Evolutionary conservation across 2,113 vertebrate genomes (phyloP).

Genomic region (Chaetorhynchus papuensis): DNA sequence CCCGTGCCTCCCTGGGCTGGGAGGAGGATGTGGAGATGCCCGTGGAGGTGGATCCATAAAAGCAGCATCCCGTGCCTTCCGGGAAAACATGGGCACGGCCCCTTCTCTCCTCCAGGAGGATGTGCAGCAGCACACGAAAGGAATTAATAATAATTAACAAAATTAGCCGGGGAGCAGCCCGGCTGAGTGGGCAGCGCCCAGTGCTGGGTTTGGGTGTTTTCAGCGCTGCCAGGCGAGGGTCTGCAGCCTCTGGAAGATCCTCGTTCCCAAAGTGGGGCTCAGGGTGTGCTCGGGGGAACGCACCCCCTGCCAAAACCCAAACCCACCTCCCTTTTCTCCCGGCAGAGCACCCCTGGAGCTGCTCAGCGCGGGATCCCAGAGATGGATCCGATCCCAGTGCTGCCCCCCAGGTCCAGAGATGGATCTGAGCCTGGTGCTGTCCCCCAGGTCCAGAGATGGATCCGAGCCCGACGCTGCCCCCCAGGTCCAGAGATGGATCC

Average conservation of each 20-base stretch:
- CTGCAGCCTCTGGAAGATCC: background rate
- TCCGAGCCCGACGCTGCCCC: too few species aligned
- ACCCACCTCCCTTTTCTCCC: background rate
- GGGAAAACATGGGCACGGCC: accelerated
- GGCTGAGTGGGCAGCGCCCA: accelerated
- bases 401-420: background rate
- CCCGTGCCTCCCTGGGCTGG: background rate
- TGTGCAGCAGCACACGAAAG: background rate
- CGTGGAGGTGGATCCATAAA: accelerated
- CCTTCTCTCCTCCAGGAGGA: background rate
- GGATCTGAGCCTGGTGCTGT: too few species aligned
- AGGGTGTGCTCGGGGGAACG: background rate
- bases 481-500: too few species aligned
- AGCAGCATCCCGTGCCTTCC: background rate
- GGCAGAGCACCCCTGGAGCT: accelerated
- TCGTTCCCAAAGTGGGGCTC: accelerated
- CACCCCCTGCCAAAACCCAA: background rate
- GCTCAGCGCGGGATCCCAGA: accelerated
- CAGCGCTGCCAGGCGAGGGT: background rate
- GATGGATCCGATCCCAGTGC: accelerated
- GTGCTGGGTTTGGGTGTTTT: background rate
- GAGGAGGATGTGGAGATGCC: background rate
- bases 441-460: too few species aligned
- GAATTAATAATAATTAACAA: background rate
- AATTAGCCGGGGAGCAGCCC: background rate